phyloP scores from a whole-genome alignment of 1,140 invertebrate genomes.

The Aricia agestis region DNA sequence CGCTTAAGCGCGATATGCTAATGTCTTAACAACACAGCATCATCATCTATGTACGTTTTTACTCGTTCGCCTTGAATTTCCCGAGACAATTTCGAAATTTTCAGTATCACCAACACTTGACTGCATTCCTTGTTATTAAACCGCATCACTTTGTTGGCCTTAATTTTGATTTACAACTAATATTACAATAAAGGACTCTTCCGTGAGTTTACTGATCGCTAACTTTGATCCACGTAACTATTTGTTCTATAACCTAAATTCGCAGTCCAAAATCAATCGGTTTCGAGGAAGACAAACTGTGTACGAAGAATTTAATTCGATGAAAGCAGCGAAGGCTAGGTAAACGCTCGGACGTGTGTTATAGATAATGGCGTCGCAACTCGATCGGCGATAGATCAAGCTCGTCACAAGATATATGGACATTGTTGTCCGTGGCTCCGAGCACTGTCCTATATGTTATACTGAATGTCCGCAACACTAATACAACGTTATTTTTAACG shows the following conservation, averaged over 20 bases:
- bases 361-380: conserved; percentile 38
- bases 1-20: conserved; percentile 27
- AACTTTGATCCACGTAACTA: no score
- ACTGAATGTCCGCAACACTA: conserved; percentile 27
- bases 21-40: conserved; percentile 25
- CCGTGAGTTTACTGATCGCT: no score
- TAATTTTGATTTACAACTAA: no score
- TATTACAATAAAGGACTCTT: no score
- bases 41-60: conserved; percentile 4
- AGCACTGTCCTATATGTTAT: conserved; percentile 34
- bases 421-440: conserved; percentile 40
- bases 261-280: not conserved
- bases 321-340: conserved; percentile 11
- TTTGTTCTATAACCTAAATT: not conserved
- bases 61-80: not conserved
- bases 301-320: conserved; percentile 18
- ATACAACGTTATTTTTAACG: conserved; percentile 17
- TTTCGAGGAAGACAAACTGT: conserved; percentile 2
- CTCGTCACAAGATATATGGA: conserved; percentile 50
- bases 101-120: no score
- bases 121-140: no score
- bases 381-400: conserved; percentile 53
- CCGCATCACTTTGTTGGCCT: no score
- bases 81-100: no score
- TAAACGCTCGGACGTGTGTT: conserved; percentile 25